Conservation (phyloP, 1,140 invertebrate species). For the Asobara japonica region DNA sequence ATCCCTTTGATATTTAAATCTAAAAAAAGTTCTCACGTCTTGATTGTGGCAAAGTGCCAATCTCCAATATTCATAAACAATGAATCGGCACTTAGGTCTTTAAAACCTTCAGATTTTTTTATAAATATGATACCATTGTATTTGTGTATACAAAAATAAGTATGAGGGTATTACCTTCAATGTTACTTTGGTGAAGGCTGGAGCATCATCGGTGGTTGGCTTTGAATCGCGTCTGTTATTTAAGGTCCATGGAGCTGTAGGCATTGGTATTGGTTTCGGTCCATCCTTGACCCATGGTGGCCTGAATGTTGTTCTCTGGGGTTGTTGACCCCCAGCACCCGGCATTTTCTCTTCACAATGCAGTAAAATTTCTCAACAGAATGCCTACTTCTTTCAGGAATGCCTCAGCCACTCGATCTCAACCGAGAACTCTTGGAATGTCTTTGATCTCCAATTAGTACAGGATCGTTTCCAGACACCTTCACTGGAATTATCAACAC, state of each 20-base stretch:
- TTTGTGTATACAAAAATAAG: conserved; percentile 22
- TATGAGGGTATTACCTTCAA: conserved; percentile 52
- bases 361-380: background rate
- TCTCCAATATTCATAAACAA: conserved; percentile 23
- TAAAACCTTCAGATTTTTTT: background rate
- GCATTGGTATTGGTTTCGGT: conserved; percentile 67
- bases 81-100: background rate
- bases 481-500: background rate
- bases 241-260: conserved; percentile 73
- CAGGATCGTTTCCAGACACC: background rate
- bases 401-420: background rate
- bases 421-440: background rate
- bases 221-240: conserved; percentile 63
- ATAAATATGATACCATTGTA: background rate
- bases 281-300: conserved; percentile 87
- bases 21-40: background rate
- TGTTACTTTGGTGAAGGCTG: conserved; percentile 61
- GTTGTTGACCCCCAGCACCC: conserved; percentile 61
- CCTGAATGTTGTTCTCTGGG: conserved; percentile 74
- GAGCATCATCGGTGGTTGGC: conserved; percentile 55
- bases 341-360: conserved; percentile 49
- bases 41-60: conserved; percentile 18
- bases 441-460: conserved; percentile 8
- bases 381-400: background rate
- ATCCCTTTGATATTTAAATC: conserved; percentile 1